Conservation (phyloP, 1,140 invertebrate species). For the Cotesia chilonis region DNA sequence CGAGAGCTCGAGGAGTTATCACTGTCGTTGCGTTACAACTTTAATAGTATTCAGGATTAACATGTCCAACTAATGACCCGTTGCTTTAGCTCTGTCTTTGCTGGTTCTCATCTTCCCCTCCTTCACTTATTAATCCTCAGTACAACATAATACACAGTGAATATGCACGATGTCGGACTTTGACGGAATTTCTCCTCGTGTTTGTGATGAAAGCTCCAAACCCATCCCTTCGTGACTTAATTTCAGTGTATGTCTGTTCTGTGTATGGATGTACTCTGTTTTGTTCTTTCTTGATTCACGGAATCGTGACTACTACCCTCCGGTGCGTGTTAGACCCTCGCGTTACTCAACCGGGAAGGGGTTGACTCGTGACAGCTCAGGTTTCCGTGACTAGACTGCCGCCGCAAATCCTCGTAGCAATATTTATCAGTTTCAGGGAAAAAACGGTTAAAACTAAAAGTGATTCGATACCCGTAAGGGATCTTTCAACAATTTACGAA, state of each 20-base stretch:
- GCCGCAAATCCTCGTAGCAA: neutral
- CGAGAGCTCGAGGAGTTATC: constrained; percentile 34
- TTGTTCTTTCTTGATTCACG: constrained; percentile 23
- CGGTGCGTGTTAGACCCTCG: constrained; percentile 10
- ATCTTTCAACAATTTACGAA: too few relatives aligned
- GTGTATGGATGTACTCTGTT: constrained; percentile 23
- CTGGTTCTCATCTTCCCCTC: neutral
- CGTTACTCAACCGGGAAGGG: constrained; percentile 3
- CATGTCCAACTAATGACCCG: constrained; percentile 48
- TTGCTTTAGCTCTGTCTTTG: constrained; percentile 19
- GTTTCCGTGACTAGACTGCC: constrained; percentile 25
- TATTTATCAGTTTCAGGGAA: constrained; percentile 10
- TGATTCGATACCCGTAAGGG: neutral
- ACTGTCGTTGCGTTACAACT: constrained; percentile 32
- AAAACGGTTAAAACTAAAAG: neutral
- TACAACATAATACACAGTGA: neutral
- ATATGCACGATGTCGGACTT: neutral
- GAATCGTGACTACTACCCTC: constrained; percentile 18
- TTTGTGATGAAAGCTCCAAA: constrained; percentile 20
- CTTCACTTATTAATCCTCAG: neutral
- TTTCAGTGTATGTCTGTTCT: constrained; percentile 29
- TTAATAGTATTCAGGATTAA: constrained; percentile 47
- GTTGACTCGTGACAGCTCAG: constrained; percentile 11
- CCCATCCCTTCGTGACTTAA: constrained; percentile 37
- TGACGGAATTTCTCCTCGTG: too few relatives aligned